Conservation (phyloP, 1,140 invertebrate species). For the Caenorhabditis brenneri region DNA sequence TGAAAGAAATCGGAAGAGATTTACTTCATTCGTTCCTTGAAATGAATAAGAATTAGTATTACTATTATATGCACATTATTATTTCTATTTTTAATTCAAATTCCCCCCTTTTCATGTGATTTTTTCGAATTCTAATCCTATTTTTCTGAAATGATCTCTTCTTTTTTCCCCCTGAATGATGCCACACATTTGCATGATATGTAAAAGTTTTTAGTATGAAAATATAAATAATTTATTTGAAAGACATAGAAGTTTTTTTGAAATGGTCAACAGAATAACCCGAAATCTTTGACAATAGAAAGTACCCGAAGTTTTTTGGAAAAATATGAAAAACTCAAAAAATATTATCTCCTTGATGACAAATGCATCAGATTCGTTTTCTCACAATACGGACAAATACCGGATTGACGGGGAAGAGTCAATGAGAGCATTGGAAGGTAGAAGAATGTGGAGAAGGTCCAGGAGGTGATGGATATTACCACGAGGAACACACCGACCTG, state of each 20-base stretch:
- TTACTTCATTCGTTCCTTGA: slow-evolving; percentile 14
- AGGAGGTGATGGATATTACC: slow-evolving; percentile 86
- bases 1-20: slow-evolving; percentile 22
- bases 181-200: background rate
- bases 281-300: background rate
- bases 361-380: slow-evolving; percentile 31
- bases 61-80: background rate
- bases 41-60: slow-evolving; percentile 33
- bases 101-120: background rate
- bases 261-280: background rate
- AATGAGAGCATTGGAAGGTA: slow-evolving; percentile 73
- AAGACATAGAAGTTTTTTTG: background rate
- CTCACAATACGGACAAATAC: background rate
- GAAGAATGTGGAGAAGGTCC: slow-evolving; percentile 91
- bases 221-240: background rate
- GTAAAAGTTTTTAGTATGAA: background rate
- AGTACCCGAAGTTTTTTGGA: background rate
- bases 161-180: background rate
- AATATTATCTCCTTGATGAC: background rate
- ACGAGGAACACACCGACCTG: slow-evolving; percentile 92
- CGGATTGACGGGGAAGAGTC: slow-evolving; percentile 48
- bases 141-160: background rate
- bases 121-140: background rate
- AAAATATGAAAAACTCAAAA: background rate
- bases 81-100: background rate